Evolutionary conservation across 2,113 vertebrate species (phyloP), one percentile per base, ranked within the genome.

Genomic region (Hippocampus zosterae): DNA sequence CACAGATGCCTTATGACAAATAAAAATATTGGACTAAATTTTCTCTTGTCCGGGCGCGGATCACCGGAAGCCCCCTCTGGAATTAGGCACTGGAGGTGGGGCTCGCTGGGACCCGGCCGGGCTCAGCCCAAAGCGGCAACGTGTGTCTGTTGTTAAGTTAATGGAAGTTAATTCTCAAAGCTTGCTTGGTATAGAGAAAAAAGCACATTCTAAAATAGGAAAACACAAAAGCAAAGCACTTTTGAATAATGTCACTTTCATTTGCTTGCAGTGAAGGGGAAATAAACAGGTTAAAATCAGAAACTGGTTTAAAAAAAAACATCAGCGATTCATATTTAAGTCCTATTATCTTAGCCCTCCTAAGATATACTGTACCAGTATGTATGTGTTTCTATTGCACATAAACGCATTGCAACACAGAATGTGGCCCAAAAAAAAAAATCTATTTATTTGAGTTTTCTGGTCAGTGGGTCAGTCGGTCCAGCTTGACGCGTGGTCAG

Each of bases 391-490:
- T 11, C 5, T 9, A 8, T 19, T 9, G 59, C 18, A 50, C n/a
- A 42, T 57, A 61, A 21, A 68, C 2, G 59, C 3, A 25, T 15
- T 69, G 63, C 23, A 55, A 21, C 37, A 15, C 18, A 21, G 61
- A 21, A n/a, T 1, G 9, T 33, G 23, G 37, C 37, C 61, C 73
- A 33, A 33, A 33, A 33, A 33, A 33, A 11, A 57, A 4, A 23
- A 37, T 33, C 69, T 8, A 75, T 68, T 55, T 67, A 70, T 75
- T 76, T 62, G 48, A 65, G 69, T 65, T 46, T 63, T 64, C 40
- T 62, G 62, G 40, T 81, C 78, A 85, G 67, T 82, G 68, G 81
- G 84, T 84, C 81, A 85, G 72, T 72, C 72, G 71, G 70, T 13
- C 59, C 65, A 18, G 72, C 27, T 68, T 40, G 48, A 68, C 63